Percentiles rank a stretch among this genome's conserved stretches.
Conservation (phyloP, 2,888 invertebrate genomes). For the Dysmachus trigonus region DNA sequence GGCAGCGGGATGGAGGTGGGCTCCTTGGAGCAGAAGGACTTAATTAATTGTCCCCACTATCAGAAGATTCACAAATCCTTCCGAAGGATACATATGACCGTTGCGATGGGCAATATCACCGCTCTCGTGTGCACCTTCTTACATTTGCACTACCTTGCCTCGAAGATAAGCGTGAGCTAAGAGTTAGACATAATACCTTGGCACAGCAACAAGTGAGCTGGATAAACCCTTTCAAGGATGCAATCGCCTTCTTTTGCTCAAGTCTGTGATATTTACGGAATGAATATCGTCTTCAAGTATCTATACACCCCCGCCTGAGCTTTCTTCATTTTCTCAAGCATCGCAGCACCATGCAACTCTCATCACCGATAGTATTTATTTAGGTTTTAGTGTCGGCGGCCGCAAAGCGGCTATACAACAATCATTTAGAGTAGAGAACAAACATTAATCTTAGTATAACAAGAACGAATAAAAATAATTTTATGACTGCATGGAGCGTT, state of each 20-base stretch:
- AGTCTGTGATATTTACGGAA: constrained; percentile 45
- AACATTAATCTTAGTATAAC: not conserved
- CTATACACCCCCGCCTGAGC: constrained; percentile 13
- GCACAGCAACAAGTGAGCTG: not conserved
- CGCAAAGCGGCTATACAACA: not conserved
- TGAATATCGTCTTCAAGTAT: constrained; percentile 32
- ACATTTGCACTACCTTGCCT: constrained; percentile 73
- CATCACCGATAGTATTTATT: constrained; percentile 36
- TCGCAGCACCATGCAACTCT: not conserved
- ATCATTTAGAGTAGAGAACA: not conserved
- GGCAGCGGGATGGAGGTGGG: constrained; percentile 85
- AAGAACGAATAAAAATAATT: constrained; percentile 16
- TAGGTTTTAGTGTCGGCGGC: not conserved
- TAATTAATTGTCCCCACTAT: constrained; percentile 82
- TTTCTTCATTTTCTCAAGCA: not conserved
- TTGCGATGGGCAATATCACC: constrained; percentile 82
- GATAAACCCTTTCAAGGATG: not conserved
- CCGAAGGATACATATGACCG: constrained; percentile 78
- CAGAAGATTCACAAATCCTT: constrained; percentile 78
- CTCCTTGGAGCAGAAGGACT: constrained; percentile 73
- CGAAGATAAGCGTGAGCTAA: constrained; percentile 62
- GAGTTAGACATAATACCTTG: not conserved
- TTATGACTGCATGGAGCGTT: not conserved
- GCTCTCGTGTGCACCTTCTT: constrained; percentile 74
- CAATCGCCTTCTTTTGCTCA: constrained; percentile 8